A percentile compares a stretch with the other conserved stretches of the same genome.
Conservation (phyloP, 2,888 invertebrate species). For the Plagodis dolabraria region DNA sequence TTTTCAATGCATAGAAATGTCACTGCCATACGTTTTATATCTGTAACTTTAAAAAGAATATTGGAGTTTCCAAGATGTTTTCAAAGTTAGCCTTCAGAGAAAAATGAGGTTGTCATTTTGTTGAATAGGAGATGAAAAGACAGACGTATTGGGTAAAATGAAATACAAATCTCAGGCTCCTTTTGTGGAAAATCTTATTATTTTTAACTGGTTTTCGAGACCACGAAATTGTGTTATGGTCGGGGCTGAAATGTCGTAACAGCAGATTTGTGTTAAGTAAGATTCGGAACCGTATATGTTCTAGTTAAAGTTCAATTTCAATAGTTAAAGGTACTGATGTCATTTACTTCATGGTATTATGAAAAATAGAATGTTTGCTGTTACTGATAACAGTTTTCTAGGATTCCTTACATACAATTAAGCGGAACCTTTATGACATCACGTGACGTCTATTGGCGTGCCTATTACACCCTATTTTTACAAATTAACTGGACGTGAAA, state of each 20-base stretch:
- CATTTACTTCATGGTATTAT: too few species aligned
- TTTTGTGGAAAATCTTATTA: conserved; percentile 7
- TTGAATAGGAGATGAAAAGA: conserved; percentile 16
- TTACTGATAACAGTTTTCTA: too few species aligned
- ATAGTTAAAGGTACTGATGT: too few species aligned
- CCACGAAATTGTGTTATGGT: neutral
- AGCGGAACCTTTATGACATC: too few species aligned
- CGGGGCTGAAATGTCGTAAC: neutral
- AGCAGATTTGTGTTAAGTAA: neutral
- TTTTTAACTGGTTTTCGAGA: conserved; percentile 6
- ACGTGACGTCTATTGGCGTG: too few species aligned
- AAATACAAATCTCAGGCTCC: conserved; percentile 9
- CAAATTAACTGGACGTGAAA: too few species aligned
- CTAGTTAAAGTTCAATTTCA: too few species aligned
- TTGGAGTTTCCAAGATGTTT: conserved; percentile 24
- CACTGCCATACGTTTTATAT: conserved; percentile 32
- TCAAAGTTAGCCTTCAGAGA: conserved; percentile 20
- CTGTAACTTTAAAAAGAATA: conserved; percentile 38
- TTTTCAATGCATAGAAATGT: conserved; percentile 34
- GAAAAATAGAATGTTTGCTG: too few species aligned
- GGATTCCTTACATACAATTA: too few species aligned
- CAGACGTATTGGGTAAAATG: conserved; percentile 14
- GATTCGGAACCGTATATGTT: neutral
- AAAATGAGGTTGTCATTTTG: conserved; percentile 26
- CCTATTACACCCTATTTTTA: too few species aligned